phyloP scores from a whole-genome alignment of 2,888 invertebrate species.

The Ennomos erosarius region DNA sequence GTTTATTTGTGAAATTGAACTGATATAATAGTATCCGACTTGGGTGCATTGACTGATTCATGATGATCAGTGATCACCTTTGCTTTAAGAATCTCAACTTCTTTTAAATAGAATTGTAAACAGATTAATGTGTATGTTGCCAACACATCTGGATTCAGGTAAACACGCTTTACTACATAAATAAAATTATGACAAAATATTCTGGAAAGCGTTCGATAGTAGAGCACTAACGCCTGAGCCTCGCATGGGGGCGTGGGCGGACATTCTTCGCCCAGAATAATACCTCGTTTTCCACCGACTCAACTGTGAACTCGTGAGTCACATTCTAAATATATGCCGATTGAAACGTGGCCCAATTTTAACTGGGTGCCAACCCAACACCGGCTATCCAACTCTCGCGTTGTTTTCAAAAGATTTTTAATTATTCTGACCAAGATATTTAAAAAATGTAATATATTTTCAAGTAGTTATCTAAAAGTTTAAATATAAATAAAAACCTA shows the following conservation, averaged over 20 bases:
- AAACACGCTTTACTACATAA: constrained; percentile 29
- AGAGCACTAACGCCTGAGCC: constrained; percentile 18
- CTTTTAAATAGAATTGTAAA: constrained; percentile 18
- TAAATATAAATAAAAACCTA: no score
- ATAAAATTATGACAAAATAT: constrained; percentile 36
- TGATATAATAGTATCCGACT: no score
- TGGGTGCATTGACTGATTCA: no score
- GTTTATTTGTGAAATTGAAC: no score
- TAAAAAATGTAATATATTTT: no score
- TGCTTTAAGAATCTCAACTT: no score
- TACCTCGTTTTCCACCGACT: constrained; percentile 65
- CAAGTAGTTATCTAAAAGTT: no score
- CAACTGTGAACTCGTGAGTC: constrained; percentile 71
- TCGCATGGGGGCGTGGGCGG: constrained; percentile 57
- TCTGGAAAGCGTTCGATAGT: constrained; percentile 47
- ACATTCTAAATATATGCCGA: constrained; percentile 72
- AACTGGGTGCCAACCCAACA: constrained; percentile 46
- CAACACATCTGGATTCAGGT: constrained; percentile 12
- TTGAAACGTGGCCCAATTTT: constrained; percentile 71
- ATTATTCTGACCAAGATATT: background rate
- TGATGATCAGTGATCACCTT: no score
- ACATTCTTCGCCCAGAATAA: constrained; percentile 74
- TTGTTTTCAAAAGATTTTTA: constrained; percentile 14
- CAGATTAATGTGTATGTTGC: constrained; percentile 11
- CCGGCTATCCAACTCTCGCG: constrained; percentile 5